These are phyloP conservation scores for Ooceraea biroi DNA, from an alignment of 1,140 invertebrate species.

Conservation along the genomic window DNA sequence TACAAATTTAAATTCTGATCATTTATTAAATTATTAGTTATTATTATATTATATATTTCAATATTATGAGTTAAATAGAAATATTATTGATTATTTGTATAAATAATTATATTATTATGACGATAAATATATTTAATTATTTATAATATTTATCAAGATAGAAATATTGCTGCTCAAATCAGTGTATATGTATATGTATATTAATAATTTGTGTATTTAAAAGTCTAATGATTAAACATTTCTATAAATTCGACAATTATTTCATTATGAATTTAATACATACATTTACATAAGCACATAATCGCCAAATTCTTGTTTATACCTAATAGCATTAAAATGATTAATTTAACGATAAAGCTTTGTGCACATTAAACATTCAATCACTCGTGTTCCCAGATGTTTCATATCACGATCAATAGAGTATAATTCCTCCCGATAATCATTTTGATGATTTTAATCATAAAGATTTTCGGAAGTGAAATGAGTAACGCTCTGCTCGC, in stretches of 20 bases:
- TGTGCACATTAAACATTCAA: neutral
- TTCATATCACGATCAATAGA: neutral
- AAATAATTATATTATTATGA: too few relatives aligned
- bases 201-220: too few relatives aligned
- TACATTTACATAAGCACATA: neutral
- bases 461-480: slow-evolving; percentile 23
- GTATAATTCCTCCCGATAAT: neutral
- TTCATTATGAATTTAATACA: neutral
- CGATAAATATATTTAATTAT: too few relatives aligned
- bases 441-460: neutral
- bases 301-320: neutral
- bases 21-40: too few relatives aligned
- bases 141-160: too few relatives aligned
- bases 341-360: neutral
- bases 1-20: too few relatives aligned
- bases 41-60: too few relatives aligned
- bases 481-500: slow-evolving; percentile 52
- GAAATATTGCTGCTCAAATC: too few relatives aligned
- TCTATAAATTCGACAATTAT: neutral
- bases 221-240: neutral
- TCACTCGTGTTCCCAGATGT: slow-evolving; percentile 14
- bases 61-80: too few relatives aligned
- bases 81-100: too few relatives aligned
- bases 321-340: neutral
- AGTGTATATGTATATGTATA: too few relatives aligned